A percentile compares a stretch with the other conserved stretches of the same genome.
Evolutionary conservation across 2,797 vertebrate genomes (phyloP).

Genomic region (Pantherophis vulpinus): DNA sequence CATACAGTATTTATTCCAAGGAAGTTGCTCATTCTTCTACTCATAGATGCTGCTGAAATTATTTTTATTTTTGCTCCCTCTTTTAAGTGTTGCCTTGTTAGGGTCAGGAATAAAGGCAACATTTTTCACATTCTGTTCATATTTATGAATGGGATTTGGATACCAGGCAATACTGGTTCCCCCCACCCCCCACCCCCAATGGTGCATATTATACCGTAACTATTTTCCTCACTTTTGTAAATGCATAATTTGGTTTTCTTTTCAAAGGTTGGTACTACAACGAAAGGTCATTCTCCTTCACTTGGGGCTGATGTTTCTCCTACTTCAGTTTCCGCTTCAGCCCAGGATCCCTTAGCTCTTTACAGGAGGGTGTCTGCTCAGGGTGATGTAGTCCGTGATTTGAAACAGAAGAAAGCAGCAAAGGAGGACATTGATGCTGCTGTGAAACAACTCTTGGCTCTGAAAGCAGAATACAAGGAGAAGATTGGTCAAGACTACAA

Average conservation of each 20-base stretch:
- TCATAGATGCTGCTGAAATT: not conserved
- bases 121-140: not conserved
- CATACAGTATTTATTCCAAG: not conserved
- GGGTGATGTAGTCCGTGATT: constrained; percentile 84
- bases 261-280: constrained; percentile 46
- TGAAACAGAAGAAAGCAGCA: constrained; percentile 85
- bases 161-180: not conserved
- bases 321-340: constrained; percentile 18
- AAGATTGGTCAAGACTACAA: constrained; percentile 89
- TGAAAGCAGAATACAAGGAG: constrained; percentile 86
- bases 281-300: constrained; percentile 54
- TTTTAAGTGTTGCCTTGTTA: not conserved
- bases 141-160: not conserved
- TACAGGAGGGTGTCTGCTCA: constrained; percentile 81
- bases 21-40: not conserved
- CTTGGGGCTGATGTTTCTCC: constrained; percentile 12
- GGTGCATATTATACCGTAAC: not conserved
- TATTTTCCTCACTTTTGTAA: not conserved
- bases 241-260: not conserved
- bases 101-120: not conserved
- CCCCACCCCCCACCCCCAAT: too few species aligned
- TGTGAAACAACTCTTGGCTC: constrained; percentile 82
- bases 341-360: constrained; percentile 63
- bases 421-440: constrained; percentile 89
- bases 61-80: not conserved